Conservation (phyloP, 2,113 vertebrate species). For the Calyptomena viridis region DNA sequence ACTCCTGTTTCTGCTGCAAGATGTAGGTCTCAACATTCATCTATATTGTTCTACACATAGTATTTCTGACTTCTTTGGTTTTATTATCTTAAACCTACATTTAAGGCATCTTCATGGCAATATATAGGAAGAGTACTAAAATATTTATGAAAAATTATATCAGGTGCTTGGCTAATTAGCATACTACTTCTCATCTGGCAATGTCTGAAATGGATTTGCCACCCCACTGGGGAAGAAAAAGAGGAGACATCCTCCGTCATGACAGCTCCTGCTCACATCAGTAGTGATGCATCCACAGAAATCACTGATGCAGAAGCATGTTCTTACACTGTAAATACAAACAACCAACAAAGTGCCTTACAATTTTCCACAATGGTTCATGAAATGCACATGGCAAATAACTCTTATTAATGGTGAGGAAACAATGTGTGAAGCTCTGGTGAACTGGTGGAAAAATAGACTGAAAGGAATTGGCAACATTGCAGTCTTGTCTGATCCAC, state of each 20-base stretch:
- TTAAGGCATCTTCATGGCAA: neutral
- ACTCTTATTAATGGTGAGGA: neutral
- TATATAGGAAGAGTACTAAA: neutral
- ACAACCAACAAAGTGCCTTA: neutral
- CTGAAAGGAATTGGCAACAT: neutral
- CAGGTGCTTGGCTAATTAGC: neutral
- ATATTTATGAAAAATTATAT: neutral
- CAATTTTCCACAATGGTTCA: neutral
- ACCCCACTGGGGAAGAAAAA: neutral
- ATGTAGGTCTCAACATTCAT: rapidly evolving
- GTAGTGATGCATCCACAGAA: neutral
- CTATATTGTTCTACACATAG: neutral
- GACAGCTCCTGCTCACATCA: rapidly evolving
- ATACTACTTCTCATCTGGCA: neutral
- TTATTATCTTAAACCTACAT: neutral
- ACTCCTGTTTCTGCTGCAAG: neutral
- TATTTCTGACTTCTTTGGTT: neutral
- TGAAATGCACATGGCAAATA: neutral
- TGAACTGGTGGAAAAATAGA: neutral
- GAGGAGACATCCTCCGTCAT: neutral
- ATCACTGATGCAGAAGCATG: neutral
- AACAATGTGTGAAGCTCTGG: neutral
- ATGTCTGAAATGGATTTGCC: neutral
- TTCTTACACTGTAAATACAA: neutral
- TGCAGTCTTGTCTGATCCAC: neutral